Evolutionary conservation across 2,113 vertebrate genomes (phyloP).

Genomic region (Thamnophis sirtalis): DNA sequence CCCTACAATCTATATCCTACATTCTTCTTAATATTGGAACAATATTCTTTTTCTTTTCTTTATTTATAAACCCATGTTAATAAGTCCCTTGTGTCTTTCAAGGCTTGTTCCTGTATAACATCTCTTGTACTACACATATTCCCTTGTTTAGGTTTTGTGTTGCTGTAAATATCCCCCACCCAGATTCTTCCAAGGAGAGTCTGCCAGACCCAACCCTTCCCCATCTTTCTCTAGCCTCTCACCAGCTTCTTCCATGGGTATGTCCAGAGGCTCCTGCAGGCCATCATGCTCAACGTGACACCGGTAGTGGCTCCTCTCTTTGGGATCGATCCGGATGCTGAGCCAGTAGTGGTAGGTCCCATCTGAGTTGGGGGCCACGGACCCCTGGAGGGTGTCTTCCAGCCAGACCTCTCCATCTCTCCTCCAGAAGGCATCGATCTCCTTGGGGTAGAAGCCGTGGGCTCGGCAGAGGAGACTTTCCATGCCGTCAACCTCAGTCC

Average conservation of each 20-base stretch:
- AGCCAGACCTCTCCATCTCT: neutral
- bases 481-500: neutral
- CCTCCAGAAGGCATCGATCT: neutral
- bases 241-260: neutral
- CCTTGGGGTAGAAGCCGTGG: neutral
- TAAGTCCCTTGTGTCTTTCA: neutral
- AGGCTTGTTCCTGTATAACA: neutral
- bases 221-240: neutral
- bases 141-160: neutral
- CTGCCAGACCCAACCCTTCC: neutral
- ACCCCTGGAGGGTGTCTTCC: neutral
- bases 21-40: neutral
- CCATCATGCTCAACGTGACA: neutral
- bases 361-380: neutral
- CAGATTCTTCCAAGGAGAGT: neutral
- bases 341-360: neutral
- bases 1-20: neutral
- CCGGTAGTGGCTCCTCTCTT: neutral
- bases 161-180: neutral
- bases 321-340: neutral
- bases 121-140: neutral
- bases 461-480: neutral
- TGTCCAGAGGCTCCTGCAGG: neutral
- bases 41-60: neutral
- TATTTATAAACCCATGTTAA: neutral